These are phyloP conservation scores for Schrankia costaestrigalis DNA, from an alignment of 2,888 invertebrate genomes.

Conservation along the genomic window DNA sequence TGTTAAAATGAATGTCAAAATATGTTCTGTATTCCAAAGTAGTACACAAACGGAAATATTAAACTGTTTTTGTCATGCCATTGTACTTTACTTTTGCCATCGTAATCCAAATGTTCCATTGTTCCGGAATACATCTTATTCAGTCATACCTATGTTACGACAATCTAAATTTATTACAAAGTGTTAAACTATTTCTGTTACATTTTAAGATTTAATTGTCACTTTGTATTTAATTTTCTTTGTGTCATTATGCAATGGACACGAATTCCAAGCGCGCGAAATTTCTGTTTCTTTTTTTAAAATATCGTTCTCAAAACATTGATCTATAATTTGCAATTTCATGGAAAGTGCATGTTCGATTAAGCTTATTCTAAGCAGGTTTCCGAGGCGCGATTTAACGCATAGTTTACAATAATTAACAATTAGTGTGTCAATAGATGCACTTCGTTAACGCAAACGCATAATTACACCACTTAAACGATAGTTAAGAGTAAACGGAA, in stretches of 20 bases:
- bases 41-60: slow-evolving; percentile 55
- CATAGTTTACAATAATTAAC: slow-evolving; percentile 47
- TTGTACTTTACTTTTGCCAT: slow-evolving; percentile 11
- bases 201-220: background rate
- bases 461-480: slow-evolving; percentile 38
- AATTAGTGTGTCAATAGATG: slow-evolving; percentile 66
- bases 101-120: slow-evolving; percentile 1
- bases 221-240: background rate
- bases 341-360: slow-evolving; percentile 42
- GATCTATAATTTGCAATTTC: slow-evolving; percentile 18
- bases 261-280: too few species aligned
- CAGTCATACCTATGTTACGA: too few species aligned
- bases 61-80: slow-evolving; percentile 39
- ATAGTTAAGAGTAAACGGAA: slow-evolving; percentile 18
- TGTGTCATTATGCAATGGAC: too few species aligned
- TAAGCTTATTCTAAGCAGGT: slow-evolving; percentile 29
- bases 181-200: background rate
- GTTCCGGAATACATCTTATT: too few species aligned
- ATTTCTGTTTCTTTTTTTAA: too few species aligned
- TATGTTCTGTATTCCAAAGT: slow-evolving; percentile 51
- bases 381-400: slow-evolving; percentile 26
- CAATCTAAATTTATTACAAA: too few species aligned
- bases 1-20: slow-evolving; percentile 47
- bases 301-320: too few species aligned
- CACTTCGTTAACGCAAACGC: slow-evolving; percentile 40